Percentiles rank a stretch among this genome's conserved stretches.
phyloP scores from a whole-genome alignment of 2,113 vertebrate species.

The Albula glossodonta region DNA sequence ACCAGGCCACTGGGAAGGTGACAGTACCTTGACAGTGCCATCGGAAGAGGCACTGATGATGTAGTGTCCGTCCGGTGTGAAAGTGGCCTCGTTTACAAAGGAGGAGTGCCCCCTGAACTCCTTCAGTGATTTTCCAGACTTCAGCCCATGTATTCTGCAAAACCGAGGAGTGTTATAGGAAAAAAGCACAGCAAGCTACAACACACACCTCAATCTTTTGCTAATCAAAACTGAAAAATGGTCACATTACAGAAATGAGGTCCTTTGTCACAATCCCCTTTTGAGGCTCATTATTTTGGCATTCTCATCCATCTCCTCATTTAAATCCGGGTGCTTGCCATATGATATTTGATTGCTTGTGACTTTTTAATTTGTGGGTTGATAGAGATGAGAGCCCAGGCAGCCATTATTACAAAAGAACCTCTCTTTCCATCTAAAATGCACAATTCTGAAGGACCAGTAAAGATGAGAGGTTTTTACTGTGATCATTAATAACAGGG shows the following conservation, averaged over 20 bases:
- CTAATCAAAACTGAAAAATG: not conserved
- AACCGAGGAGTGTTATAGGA: slow-evolving; percentile 23
- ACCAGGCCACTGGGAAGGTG: not conserved
- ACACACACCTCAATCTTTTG: not conserved
- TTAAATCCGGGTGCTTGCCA: not conserved
- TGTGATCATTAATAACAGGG: not conserved
- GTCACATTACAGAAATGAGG: not conserved
- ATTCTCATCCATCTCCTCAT: not conserved
- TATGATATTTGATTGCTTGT: not conserved
- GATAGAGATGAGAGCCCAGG: not conserved
- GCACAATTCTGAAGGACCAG: not conserved
- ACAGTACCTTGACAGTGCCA: slow-evolving; percentile 90
- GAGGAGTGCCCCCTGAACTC: slow-evolving; percentile 95
- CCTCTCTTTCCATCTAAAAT: not conserved
- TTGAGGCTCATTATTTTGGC: not conserved
- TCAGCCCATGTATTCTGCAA: slow-evolving; percentile 89
- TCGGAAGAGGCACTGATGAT: slow-evolving; percentile 93
- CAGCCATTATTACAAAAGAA: not conserved
- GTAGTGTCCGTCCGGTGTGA: slow-evolving; percentile 95
- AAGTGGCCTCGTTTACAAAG: slow-evolving; percentile 94
- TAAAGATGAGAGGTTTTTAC: not conserved
- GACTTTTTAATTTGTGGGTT: not conserved
- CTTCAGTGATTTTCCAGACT: slow-evolving; percentile 93
- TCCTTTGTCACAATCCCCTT: not conserved
- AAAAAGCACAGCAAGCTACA: not conserved